These are phyloP conservation scores for Rallus limicola DNA, from an alignment of 2,113 vertebrate species.

Conservation along the genomic window DNA sequence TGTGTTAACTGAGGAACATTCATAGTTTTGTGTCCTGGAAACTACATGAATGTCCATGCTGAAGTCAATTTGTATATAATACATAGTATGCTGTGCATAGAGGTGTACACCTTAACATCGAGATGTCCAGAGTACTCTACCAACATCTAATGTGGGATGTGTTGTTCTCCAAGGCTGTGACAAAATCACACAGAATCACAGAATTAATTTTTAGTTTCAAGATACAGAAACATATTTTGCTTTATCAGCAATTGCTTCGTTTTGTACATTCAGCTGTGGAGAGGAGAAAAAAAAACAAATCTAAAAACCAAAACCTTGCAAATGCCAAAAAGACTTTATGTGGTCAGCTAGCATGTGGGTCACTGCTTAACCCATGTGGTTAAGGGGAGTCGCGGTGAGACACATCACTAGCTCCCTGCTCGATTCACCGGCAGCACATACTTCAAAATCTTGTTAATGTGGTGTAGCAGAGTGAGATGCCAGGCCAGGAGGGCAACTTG, in stretches of 20 bases:
- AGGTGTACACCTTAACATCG: not conserved
- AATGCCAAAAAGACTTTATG: not conserved
- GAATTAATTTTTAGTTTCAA: not conserved
- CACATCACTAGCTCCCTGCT: not conserved
- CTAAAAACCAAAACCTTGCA: not conserved
- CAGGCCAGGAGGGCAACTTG: accelerated
- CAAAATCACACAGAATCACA: not conserved
- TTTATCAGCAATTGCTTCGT: not conserved
- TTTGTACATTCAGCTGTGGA: not conserved
- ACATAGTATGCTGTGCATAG: not conserved
- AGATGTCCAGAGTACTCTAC: not conserved
- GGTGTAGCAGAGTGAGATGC: not conserved
- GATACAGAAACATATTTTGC: not conserved
- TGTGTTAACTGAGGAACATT: not conserved
- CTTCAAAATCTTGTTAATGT: not conserved
- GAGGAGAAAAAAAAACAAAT: not conserved
- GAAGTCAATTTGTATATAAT: not conserved
- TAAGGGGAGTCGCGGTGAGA: not conserved
- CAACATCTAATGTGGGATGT: not conserved
- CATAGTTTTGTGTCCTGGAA: not conserved
- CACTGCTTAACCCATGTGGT: not conserved
- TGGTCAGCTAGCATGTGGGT: not conserved
- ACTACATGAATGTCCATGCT: not conserved
- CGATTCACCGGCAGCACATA: not conserved
- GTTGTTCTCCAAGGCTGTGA: not conserved